A percentile compares a stretch with the other conserved stretches of the same genome.
phyloP scores from a whole-genome alignment of 2,113 vertebrate species.

The Ceuthmochares aereus region DNA sequence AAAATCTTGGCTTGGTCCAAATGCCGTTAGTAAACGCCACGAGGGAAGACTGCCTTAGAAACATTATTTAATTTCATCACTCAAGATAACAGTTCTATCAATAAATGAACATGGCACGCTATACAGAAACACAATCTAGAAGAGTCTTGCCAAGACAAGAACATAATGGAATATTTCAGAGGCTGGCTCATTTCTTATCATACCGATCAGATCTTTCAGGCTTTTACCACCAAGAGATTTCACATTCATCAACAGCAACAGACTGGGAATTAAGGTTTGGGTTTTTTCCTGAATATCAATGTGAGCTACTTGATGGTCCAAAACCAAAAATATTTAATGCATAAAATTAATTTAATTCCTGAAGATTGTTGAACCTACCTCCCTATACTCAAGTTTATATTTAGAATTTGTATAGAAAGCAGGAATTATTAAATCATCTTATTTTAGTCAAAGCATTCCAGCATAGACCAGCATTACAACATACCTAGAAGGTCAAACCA shows the following conservation, averaged over 20 bases:
- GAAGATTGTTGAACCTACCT: neutral
- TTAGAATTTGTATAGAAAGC: neutral
- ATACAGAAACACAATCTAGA: neutral
- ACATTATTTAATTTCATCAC: neutral
- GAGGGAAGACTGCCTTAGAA: fast-evolving
- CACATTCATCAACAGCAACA: neutral
- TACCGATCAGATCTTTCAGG: neutral
- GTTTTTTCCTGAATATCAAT: neutral
- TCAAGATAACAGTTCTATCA: neutral
- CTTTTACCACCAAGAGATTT: neutral
- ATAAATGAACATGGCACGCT: neutral
- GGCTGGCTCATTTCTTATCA: neutral
- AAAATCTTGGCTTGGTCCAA: neutral
- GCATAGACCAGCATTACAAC: neutral
- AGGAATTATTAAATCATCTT: neutral
- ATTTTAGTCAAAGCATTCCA: neutral
- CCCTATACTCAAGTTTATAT: neutral
- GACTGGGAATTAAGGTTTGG: neutral
- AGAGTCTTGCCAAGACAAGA: neutral
- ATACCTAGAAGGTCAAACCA: neutral
- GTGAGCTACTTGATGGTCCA: neutral
- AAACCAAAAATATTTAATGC: neutral
- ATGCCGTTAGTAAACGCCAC: neutral
- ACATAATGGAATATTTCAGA: neutral
- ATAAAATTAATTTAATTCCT: neutral